Evolutionary conservation across 2,797 vertebrate species (phyloP), one percentile per base, ranked within the genome.

Genomic region (Coregonus sp.): DNA sequence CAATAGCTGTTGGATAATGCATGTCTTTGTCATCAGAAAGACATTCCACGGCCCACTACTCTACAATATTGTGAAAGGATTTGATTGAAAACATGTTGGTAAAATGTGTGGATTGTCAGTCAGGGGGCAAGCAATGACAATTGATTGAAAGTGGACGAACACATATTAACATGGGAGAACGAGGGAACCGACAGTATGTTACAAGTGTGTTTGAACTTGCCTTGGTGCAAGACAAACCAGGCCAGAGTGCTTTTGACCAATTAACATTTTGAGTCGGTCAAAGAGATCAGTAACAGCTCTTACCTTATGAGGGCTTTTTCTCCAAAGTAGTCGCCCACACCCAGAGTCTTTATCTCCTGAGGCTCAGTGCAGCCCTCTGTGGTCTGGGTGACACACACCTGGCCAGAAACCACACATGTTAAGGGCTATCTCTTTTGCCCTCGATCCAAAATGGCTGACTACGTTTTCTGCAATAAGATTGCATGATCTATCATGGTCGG

Each of bases 251-350:
- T 69, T 40, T 69, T 69, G 16, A 16, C 35, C 37, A 12, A 47
- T 70, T 18, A 11, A 67, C 31, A 67, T 4, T 31, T 67, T 16
- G 11, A 35, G 29, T 18, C 12, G 5, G 4, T 67, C 9, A 20
- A 25, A 70, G 37, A 70, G 4, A 40, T 5, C 35, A 70, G n/a
- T 4, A 59, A 65, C 12, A 74, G 29, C 40, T 29, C n/a, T 54
- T 77, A 95, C 95, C 95, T 95, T 87, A 95, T 95, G 20, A 95
- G 92, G 40, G 95, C 94, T 82, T 95, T 95, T 78, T 95, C 95
- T 75, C 95, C 95, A 87, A 95, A 95, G 73, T 95, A 95, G 84
- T 95, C 93, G 18, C 95, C 95, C 4, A 93, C 89, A 67, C 92
- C 91, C 56, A 95, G 73, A 0, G 88, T 93, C 80, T 95, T 95